Base-by-base conservation (phyloP, 2,888 invertebrate species). In the Drosophila villosipedis region DNA sequence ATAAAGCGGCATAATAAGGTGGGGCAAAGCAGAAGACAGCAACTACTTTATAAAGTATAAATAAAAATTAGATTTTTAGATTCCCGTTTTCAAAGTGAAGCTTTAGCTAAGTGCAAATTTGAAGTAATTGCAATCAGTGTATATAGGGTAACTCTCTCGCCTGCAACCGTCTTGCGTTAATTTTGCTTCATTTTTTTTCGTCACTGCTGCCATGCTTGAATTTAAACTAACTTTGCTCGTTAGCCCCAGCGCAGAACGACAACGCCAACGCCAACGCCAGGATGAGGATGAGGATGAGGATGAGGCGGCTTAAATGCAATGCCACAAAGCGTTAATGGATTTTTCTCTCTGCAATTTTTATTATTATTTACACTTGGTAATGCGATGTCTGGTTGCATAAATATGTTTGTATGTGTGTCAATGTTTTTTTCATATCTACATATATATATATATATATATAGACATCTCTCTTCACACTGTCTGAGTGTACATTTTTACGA, bases 291-390 rank as follows among this genome's bases (percentile, higher is more conserved):
- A 28, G 62, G 69, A 69, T 71, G 47, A 28, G 62, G 68, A 69
- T 71, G 78, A 62, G 69, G 68, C 75, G 73, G 75, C 88, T 91
- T 87, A 87, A 87, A 89, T 87, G 88, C 88, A 91, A 81, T 91
- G 78, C 89, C 89, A 90, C 90, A 86, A 86, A 90, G 89, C 87
- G 87, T 90, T 86, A 86, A 86, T 86, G 85, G 89, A 89, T 91
- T 87, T 80, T 84, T 72, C 66, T 70, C 53, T 60, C 64, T 77
- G 87, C 87, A 74, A 84, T 84, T 90, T 90, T 80, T 80, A 78
- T 89, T 90, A 86, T 83, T 89, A 82, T 86, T 90, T 90, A 81
- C 86, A 79, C 91, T 86, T 80, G 76, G 89, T 75, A 85, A 76
- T 84, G 81, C 73, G 73, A 70, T 70, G 73, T 69, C 61, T 55